A percentile compares a stretch with the other conserved stretches of the same genome.
These are phyloP conservation scores for Omphaloscelis lunosa DNA, from an alignment of 2,888 invertebrate genomes.

Conservation along the genomic window DNA sequence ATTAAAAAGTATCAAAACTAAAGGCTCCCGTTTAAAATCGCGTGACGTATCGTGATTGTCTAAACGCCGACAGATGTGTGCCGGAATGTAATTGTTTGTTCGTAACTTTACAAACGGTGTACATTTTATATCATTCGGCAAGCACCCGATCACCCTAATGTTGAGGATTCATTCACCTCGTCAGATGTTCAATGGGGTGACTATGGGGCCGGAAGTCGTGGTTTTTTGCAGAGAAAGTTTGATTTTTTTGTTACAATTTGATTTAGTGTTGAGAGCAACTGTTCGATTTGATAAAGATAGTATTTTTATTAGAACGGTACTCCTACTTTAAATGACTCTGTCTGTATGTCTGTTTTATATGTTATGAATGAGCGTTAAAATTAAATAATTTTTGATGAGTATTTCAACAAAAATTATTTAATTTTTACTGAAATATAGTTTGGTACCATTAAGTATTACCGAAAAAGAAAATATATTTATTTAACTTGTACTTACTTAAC, in stretches of 20 bases:
- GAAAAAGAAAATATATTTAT: background rate
- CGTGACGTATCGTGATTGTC: constrained; percentile 91
- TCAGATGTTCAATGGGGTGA: constrained; percentile 89
- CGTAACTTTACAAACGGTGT: constrained; percentile 84
- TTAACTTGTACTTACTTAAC: background rate
- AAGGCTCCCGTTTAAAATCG: constrained; percentile 76
- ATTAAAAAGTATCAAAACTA: constrained; percentile 75
- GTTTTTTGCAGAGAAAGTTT: constrained; percentile 82
- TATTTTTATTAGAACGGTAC: constrained; percentile 3
- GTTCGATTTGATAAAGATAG: constrained; percentile 47
- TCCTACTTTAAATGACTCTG: background rate
- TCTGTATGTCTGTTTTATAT: background rate
- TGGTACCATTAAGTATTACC: no score
- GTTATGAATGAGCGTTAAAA: no score
- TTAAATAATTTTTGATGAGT: background rate
- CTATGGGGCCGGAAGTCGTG: constrained; percentile 80
- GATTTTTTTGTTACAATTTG: constrained; percentile 76
- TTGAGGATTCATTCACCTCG: constrained; percentile 89
- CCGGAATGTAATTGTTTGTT: constrained; percentile 89
- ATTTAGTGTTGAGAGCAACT: constrained; percentile 77
- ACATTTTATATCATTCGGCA: constrained; percentile 86
- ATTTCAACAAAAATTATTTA: no score
- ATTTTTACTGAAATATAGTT: background rate
- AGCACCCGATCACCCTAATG: constrained; percentile 82
- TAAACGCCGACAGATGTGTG: constrained; percentile 90